Evolutionary conservation across 35 echinoderm and acorn worm species (phyloP), one percentile per base, ranked within the genome.

Genomic region (Holothuria glaberrima): DNA sequence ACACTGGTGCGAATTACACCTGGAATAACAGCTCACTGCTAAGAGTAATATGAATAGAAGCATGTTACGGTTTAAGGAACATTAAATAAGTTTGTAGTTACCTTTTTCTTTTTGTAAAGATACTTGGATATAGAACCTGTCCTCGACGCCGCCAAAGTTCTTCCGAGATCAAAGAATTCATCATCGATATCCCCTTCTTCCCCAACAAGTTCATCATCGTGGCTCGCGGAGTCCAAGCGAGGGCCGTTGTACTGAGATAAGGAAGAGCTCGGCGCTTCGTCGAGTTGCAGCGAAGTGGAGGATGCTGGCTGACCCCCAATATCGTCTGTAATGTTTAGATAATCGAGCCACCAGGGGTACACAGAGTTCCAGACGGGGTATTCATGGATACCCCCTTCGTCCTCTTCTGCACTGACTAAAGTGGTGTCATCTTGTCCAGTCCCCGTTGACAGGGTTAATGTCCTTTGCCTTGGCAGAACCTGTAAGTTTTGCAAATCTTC

Each of bases 311-410:
- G 29, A 3, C 29, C 9, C 25, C 25, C 25, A 6, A 21, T 21
- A 12, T 78, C 74, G 6, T 20, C 74, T 0, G 74, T 78, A 4
- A 48, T 78, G 14, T 78, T 78, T 20, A 78, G 18, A 12, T 48
- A 48, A 28, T 78, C 74, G 13, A 78, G 50, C 74, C 74, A 78
- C 74, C 74, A 78, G 0, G 74, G 74, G 17, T 78, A 78, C 6
- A 78, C 22, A 5, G 74, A 50, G 21, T 78, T 50, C 74, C 74
- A 78, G 16, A 78, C 74, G 7, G 74, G 74, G 74, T 78, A 78
- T 13, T 54, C 50, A 14, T 17, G 50, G 16, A 54, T 14, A 0
- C 50, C 16, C 12, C 50, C 50, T 54, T 54, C 50, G 12, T 54
- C 50, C 16, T 54, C 50, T 5, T 54, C 50, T 9, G 13, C 16